phyloP scores from a whole-genome alignment of 2,888 invertebrate species.

The Cerceris ruficornis region DNA sequence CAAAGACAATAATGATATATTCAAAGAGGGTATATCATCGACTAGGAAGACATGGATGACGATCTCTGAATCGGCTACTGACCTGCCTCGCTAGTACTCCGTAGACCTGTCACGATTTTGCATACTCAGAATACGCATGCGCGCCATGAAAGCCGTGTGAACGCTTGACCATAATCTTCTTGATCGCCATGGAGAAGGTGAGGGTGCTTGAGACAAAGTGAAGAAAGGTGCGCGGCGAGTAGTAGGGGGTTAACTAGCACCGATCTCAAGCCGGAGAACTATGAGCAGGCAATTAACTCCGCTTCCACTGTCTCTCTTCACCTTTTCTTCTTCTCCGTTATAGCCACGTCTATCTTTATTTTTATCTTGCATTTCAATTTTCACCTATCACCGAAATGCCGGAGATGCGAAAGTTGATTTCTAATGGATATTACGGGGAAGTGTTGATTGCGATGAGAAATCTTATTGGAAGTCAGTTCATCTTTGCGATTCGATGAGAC shows the following conservation, averaged over 20 bases:
- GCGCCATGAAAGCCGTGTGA: constrained; percentile 52
- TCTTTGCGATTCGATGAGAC: too few relatives aligned
- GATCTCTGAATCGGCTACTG: constrained; percentile 47
- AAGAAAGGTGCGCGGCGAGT: constrained; percentile 16
- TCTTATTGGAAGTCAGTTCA: too few relatives aligned
- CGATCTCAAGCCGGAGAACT: constrained; percentile 60
- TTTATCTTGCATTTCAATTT: neutral
- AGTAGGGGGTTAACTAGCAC: constrained; percentile 60
- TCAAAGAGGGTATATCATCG: constrained; percentile 1
- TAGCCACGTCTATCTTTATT: constrained; percentile 7
- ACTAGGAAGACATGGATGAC: constrained; percentile 23
- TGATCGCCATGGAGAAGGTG: constrained; percentile 19
- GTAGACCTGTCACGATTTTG: constrained; percentile 37
- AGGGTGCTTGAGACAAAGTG: constrained; percentile 35
- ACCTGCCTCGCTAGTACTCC: constrained; percentile 41
- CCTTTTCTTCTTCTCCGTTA: constrained; percentile 20
- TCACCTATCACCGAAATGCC: too few relatives aligned
- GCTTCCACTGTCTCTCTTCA: constrained; percentile 37
- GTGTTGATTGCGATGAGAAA: too few relatives aligned
- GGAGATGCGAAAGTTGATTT: too few relatives aligned
- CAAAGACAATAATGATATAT: constrained; percentile 5
- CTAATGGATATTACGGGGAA: too few relatives aligned
- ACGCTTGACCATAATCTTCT: constrained; percentile 52
- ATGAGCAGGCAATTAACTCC: constrained; percentile 61
- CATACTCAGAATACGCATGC: constrained; percentile 37